phyloP scores from a whole-genome alignment of 1,140 invertebrate species.

The Arctopsyche grandis region DNA sequence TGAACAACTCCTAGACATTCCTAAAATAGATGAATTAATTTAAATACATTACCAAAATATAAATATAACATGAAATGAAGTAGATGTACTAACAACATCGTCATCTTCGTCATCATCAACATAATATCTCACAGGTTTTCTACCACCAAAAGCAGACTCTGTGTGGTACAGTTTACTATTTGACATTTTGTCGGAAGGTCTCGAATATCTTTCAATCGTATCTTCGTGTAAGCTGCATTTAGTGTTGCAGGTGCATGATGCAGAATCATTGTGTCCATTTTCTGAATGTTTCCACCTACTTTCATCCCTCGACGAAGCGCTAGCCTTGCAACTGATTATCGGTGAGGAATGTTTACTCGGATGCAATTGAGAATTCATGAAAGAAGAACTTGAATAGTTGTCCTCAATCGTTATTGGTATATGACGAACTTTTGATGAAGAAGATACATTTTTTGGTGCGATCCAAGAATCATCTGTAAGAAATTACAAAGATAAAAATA shows the following conservation, averaged over 20 bases:
- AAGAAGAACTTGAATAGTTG: conserved; percentile 39
- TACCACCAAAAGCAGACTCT: not conserved
- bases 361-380: not conserved
- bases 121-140: not conserved
- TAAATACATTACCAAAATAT: not conserved
- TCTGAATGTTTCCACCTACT: not conserved
- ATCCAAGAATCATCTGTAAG: conserved; percentile 45
- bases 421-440: conserved; percentile 27
- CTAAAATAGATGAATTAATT: not conserved
- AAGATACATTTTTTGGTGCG: conserved; percentile 10
- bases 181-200: not conserved
- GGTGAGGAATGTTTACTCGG: conserved; percentile 13
- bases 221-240: not conserved
- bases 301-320: not conserved
- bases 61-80: not conserved
- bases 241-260: not conserved
- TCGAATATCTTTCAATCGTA: not conserved
- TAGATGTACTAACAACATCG: conserved; percentile 16
- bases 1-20: not conserved
- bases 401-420: conserved; percentile 45
- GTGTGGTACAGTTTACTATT: not conserved
- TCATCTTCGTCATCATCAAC: conserved; percentile 27
- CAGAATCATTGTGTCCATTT: not conserved
- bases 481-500: conserved; percentile 14
- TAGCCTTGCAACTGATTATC: not conserved